phyloP scores from a whole-genome alignment of 2,888 invertebrate species.

The Ptilodon capucinus region DNA sequence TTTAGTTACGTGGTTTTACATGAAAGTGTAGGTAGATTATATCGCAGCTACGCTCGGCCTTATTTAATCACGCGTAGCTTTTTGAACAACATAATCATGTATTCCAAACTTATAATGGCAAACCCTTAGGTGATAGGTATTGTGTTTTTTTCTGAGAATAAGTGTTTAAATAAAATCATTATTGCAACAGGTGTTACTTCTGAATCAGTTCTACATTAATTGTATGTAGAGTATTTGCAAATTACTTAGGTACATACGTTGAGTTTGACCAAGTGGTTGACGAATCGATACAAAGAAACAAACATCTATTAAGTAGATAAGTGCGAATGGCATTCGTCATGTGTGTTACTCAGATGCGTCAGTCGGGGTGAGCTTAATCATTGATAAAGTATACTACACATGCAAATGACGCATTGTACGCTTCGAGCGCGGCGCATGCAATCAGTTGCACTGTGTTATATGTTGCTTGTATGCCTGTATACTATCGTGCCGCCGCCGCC shows the following conservation, averaged over 20 bases:
- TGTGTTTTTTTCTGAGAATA: no score
- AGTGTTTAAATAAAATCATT: no score
- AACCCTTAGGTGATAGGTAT: no score
- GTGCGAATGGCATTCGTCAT: constrained; percentile 4
- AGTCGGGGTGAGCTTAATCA: constrained; percentile 38
- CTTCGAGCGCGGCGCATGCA: constrained; percentile 46
- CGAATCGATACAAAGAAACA: neutral
- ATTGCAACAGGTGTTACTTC: no score
- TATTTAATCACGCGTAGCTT: no score
- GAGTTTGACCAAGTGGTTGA: constrained; percentile 7
- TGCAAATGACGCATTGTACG: constrained; percentile 57
- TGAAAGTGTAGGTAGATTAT: no score
- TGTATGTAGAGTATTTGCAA: no score
- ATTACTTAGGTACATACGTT: no score
- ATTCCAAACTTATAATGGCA: no score
- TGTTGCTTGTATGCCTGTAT: constrained; percentile 22
- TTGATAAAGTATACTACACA: constrained; percentile 44
- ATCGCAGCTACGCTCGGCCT: no score
- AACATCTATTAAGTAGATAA: neutral
- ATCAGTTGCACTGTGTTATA: constrained; percentile 58
- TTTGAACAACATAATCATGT: no score
- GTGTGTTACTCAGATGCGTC: constrained; percentile 34
- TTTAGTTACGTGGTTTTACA: constrained; percentile 1
- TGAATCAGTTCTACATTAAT: no score
- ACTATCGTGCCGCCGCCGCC: constrained; percentile 10